A percentile compares a stretch with the other conserved stretches of the same genome.
phyloP scores from a whole-genome alignment of 1,140 invertebrate genomes.

The Oncopodura yosiiana region DNA sequence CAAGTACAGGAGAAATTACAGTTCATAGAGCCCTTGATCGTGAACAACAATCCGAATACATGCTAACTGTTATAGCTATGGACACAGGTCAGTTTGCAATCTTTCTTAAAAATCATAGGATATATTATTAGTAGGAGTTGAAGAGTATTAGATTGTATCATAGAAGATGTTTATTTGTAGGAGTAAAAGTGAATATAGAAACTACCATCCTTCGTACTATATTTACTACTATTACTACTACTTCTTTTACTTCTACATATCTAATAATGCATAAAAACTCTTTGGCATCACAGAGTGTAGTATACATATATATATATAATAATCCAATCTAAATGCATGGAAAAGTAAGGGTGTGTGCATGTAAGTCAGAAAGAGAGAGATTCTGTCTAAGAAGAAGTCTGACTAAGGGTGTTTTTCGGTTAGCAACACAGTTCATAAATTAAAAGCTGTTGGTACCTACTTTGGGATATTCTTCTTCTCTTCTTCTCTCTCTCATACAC shows the following conservation, averaged over 20 bases:
- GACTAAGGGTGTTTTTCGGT: conserved; percentile 15
- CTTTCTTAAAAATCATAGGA: background rate
- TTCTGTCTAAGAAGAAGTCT: background rate
- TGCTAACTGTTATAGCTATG: conserved; percentile 75
- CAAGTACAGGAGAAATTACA: conserved; percentile 75
- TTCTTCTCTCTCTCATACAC: background rate
- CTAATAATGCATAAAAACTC: too few species aligned
- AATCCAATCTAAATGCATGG: background rate
- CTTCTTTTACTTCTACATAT: too few species aligned
- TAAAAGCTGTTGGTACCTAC: conserved; percentile 2
- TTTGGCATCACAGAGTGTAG: too few species aligned
- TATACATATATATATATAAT: too few species aligned
- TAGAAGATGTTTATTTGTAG: too few species aligned
- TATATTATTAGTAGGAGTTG: too few species aligned
- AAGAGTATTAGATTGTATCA: too few species aligned
- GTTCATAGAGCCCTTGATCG: conserved; percentile 69
- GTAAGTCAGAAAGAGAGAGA: conserved; percentile 2
- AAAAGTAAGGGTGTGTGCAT: background rate
- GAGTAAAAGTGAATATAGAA: too few species aligned
- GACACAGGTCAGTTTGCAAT: conserved; percentile 67
- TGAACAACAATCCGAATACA: conserved; percentile 69
- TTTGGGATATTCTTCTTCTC: background rate
- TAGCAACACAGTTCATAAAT: conserved; percentile 19
- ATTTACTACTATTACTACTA: too few species aligned
- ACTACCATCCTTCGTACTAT: too few species aligned